Conservation (phyloP, 1,140 invertebrate genomes). For the Solenopsis invicta region DNA sequence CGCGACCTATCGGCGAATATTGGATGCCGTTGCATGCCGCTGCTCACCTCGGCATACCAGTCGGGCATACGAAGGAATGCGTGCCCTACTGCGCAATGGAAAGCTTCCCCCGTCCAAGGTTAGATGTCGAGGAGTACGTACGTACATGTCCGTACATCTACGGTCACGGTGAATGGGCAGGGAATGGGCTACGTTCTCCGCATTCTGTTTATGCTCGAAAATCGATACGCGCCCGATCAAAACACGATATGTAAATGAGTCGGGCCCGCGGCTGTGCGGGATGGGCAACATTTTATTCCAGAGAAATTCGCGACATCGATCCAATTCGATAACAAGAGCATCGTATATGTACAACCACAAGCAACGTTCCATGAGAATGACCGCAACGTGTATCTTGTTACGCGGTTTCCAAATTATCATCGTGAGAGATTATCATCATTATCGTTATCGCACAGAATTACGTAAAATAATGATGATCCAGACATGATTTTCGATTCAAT, state of each 20-base stretch:
- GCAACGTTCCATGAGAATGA: constrained; percentile 18
- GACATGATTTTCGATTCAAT: not conserved
- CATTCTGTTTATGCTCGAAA: constrained; percentile 69
- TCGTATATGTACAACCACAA: constrained; percentile 21
- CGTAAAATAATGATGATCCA: not conserved
- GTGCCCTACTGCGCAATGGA: constrained; percentile 82
- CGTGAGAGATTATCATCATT: constrained; percentile 1
- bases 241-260: constrained; percentile 62
- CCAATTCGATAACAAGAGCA: constrained; percentile 11
- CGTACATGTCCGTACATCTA: constrained; percentile 37
- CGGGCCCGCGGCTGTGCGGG: constrained; percentile 3
- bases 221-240: constrained; percentile 55
- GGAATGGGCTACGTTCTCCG: constrained; percentile 55
- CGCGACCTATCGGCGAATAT: constrained; percentile 85
- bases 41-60: constrained; percentile 85
- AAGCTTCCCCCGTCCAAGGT: constrained; percentile 82
- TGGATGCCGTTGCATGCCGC: constrained; percentile 84
- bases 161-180: constrained; percentile 59
- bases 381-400: constrained; percentile 19
- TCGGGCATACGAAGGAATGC: constrained; percentile 83
- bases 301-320: constrained; percentile 23
- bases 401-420: constrained; percentile 11
- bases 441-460: not conserved
- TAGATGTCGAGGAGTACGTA: constrained; percentile 72
- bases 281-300: constrained; percentile 33